A percentile compares a stretch with the other conserved stretches of the same genome.
phyloP scores from a whole-genome alignment of 2,797 vertebrate genomes.

The Gorsachius magnificus region DNA sequence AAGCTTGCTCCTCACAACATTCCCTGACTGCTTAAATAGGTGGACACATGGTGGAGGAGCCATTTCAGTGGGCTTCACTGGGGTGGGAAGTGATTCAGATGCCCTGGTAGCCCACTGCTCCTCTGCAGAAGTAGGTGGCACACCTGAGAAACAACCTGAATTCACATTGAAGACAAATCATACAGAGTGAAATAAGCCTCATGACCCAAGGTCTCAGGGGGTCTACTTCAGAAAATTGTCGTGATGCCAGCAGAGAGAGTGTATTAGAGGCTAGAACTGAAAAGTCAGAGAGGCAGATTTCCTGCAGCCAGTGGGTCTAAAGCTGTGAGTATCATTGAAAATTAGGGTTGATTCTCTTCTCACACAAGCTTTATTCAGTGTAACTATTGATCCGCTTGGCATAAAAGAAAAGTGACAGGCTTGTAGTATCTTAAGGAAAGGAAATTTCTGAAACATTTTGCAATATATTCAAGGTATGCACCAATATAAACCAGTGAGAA shows the following conservation, averaged over 20 bases:
- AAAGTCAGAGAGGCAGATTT: conserved; percentile 16
- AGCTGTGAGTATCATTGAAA: neutral
- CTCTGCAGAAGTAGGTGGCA: neutral
- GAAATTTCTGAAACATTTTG: neutral
- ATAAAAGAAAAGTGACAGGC: neutral
- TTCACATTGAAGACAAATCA: neutral
- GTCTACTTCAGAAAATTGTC: conserved; percentile 30
- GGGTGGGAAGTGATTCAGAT: neutral
- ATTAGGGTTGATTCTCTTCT: neutral
- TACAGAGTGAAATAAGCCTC: neutral
- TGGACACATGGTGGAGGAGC: rapidly evolving
- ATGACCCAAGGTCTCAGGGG: neutral
- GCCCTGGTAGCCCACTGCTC: neutral
- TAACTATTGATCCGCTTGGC: neutral
- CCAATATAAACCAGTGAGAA: neutral
- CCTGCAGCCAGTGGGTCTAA: neutral
- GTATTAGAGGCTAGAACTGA: neutral
- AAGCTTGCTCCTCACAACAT: conserved; percentile 9
- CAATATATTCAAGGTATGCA: neutral
- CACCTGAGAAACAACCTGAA: neutral
- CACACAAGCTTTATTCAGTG: neutral
- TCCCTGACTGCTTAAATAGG: conserved; percentile 13
- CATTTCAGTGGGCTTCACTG: neutral
- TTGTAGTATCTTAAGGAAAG: neutral
- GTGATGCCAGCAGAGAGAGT: neutral